Percentiles rank a stretch among this genome's conserved stretches.
These are phyloP conservation scores for Drosophila conformis DNA, from an alignment of 2,888 invertebrate species.

Conservation along the genomic window DNA sequence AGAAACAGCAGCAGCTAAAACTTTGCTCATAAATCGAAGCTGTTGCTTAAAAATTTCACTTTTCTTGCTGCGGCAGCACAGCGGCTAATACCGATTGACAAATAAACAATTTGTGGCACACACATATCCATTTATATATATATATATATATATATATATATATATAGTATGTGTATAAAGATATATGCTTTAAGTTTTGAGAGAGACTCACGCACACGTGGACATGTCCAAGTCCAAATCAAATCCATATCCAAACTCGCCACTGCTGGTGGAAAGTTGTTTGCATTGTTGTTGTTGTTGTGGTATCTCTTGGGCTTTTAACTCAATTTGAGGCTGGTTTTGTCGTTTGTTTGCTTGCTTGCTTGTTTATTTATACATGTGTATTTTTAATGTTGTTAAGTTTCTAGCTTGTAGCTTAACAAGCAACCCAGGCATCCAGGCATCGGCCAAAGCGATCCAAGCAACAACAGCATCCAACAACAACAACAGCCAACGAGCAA, in stretches of 20 bases:
- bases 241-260: slow-evolving; percentile 57
- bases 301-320: slow-evolving; percentile 65
- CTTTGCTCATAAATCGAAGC: slow-evolving; percentile 61
- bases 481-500: slow-evolving; percentile 1
- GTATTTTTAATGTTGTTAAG: slow-evolving; percentile 60
- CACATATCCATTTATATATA: slow-evolving; percentile 20
- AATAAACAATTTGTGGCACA: slow-evolving; percentile 73
- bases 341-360: slow-evolving; percentile 39
- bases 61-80: slow-evolving; percentile 46
- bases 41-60: slow-evolving; percentile 69
- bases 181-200: slow-evolving; percentile 34
- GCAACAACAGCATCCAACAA: slow-evolving; percentile 27
- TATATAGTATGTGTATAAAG: slow-evolving; percentile 20
- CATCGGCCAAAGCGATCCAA: slow-evolving; percentile 19
- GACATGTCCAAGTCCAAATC: slow-evolving; percentile 65
- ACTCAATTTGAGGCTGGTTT: slow-evolving; percentile 71
- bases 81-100: slow-evolving; percentile 72
- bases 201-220: slow-evolving; percentile 62
- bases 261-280: slow-evolving; percentile 71
- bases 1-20: slow-evolving; percentile 2
- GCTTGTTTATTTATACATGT: slow-evolving; percentile 61
- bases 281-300: slow-evolving; percentile 49
- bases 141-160: slow-evolving; percentile 14
- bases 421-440: slow-evolving; percentile 39
- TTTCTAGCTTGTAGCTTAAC: slow-evolving; percentile 62